A percentile compares a stretch with the other conserved stretches of the same genome.
These are phyloP conservation scores for Griposia aprilina DNA, from an alignment of 2,888 invertebrate genomes.

Conservation along the genomic window DNA sequence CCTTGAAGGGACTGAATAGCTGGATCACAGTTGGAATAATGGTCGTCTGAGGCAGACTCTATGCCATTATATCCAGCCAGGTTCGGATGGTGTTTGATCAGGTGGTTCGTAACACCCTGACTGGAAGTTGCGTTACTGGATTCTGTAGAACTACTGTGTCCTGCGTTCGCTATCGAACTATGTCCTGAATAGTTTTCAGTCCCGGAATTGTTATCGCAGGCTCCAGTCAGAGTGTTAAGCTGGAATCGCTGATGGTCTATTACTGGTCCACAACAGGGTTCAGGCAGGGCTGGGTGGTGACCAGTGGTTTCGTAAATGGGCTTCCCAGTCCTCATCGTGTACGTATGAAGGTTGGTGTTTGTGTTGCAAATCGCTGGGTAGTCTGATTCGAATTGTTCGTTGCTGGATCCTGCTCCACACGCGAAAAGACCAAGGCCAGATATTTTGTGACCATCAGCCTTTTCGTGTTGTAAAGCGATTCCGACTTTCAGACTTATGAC, in stretches of 20 bases:
- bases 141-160: slow-evolving; percentile 89
- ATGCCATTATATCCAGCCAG: slow-evolving; percentile 87
- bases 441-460: slow-evolving; percentile 92
- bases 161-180: slow-evolving; percentile 90
- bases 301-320: slow-evolving; percentile 93
- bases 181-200: slow-evolving; percentile 92
- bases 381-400: slow-evolving; percentile 95
- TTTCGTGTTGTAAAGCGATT: slow-evolving; percentile 93
- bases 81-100: slow-evolving; percentile 88
- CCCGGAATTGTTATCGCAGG: slow-evolving; percentile 91
- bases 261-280: slow-evolving; percentile 85
- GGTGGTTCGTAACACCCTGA: slow-evolving; percentile 88
- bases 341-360: slow-evolving; percentile 96
- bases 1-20: slow-evolving; percentile 88
- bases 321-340: slow-evolving; percentile 94
- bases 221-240: slow-evolving; percentile 89
- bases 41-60: slow-evolving; percentile 88
- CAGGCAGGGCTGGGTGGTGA: slow-evolving; percentile 84
- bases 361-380: slow-evolving; percentile 96
- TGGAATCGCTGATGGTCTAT: slow-evolving; percentile 88
- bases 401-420: slow-evolving; percentile 95
- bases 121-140: slow-evolving; percentile 89
- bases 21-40: slow-evolving; percentile 89
- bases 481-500: slow-evolving; percentile 94
- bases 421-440: slow-evolving; percentile 95